Percentiles rank a stretch among this genome's conserved stretches.
Evolutionary conservation across 2,113 vertebrate genomes (phyloP).

Genomic region (Gobiocypris rarus): DNA sequence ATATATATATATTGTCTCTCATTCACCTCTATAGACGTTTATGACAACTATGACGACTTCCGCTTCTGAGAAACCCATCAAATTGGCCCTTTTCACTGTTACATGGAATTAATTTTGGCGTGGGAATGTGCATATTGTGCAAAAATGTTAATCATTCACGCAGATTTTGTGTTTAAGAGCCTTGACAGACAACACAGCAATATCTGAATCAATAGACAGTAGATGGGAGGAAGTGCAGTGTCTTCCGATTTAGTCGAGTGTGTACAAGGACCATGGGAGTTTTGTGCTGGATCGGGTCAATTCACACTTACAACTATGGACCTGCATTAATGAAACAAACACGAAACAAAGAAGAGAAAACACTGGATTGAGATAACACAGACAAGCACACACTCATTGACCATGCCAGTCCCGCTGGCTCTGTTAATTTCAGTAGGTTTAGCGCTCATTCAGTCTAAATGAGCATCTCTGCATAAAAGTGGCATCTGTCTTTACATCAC

Average conservation of each 20-base stretch:
- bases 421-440: conserved; percentile 70
- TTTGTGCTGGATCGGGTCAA: conserved; percentile 58
- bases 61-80: neutral
- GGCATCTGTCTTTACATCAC: conserved; percentile 48
- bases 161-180: neutral
- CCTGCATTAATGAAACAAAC: conserved; percentile 64
- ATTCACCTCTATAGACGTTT: neutral
- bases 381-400: conserved; percentile 42
- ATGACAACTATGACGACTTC: neutral
- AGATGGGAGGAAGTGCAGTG: neutral
- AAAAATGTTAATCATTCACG: too few relatives aligned
- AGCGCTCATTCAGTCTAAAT: conserved; percentile 54
- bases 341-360: conserved; percentile 37
- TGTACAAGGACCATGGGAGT: conserved; percentile 28
- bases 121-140: too few relatives aligned
- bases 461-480: conserved; percentile 57
- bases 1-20: too few relatives aligned
- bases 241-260: conserved; percentile 12
- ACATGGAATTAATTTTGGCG: too few relatives aligned
- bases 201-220: conserved; percentile 4
- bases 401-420: conserved; percentile 66
- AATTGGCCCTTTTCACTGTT: too few relatives aligned
- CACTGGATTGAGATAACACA: conserved; percentile 37
- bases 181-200: neutral
- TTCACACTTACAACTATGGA: conserved; percentile 60